Percentiles rank a stretch among this genome's conserved stretches.
phyloP scores from a whole-genome alignment of 2,888 invertebrate genomes.

The Agelastica alni region DNA sequence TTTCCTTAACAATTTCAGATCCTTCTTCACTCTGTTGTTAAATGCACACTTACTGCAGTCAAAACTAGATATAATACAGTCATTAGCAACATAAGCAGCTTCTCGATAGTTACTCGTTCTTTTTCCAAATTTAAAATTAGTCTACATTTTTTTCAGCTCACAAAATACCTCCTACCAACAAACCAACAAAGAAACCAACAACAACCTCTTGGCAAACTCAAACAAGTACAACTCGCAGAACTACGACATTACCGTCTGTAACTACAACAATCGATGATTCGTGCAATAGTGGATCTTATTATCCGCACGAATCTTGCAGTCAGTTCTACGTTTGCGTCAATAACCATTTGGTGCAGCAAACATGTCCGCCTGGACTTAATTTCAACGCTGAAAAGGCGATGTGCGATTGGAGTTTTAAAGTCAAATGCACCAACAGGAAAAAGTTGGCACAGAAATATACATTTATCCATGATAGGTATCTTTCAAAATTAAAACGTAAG shows the following conservation, averaged over 20 bases:
- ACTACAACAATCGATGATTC: constrained; percentile 29
- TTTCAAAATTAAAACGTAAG: constrained; percentile 30
- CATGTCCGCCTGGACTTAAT: constrained; percentile 76
- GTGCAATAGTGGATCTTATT: constrained; percentile 76
- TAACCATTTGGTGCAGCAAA: constrained; percentile 68
- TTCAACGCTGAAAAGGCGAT: constrained; percentile 70
- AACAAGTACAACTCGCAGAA: constrained; percentile 34
- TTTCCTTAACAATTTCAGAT: too few relatives aligned
- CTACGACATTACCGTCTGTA: constrained; percentile 36
- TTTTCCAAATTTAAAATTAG: constrained; percentile 10
- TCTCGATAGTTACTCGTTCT: too few relatives aligned
- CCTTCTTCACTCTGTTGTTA: too few relatives aligned
- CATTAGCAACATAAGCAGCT: too few relatives aligned
- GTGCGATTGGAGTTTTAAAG: constrained; percentile 76
- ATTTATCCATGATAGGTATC: constrained; percentile 20
- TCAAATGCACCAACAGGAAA: constrained; percentile 61
- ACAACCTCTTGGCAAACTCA: constrained; percentile 24
- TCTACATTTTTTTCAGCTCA: constrained; percentile 33
- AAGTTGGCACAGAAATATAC: constrained; percentile 41
- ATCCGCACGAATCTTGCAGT: constrained; percentile 72
- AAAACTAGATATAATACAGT: too few relatives aligned
- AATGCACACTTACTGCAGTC: too few relatives aligned
- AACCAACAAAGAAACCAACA: constrained; percentile 40
- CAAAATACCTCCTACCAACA: constrained; percentile 47
- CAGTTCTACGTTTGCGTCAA: constrained; percentile 81